Conservation (phyloP, 2,888 invertebrate species). For the Gasteruption jaculator region DNA sequence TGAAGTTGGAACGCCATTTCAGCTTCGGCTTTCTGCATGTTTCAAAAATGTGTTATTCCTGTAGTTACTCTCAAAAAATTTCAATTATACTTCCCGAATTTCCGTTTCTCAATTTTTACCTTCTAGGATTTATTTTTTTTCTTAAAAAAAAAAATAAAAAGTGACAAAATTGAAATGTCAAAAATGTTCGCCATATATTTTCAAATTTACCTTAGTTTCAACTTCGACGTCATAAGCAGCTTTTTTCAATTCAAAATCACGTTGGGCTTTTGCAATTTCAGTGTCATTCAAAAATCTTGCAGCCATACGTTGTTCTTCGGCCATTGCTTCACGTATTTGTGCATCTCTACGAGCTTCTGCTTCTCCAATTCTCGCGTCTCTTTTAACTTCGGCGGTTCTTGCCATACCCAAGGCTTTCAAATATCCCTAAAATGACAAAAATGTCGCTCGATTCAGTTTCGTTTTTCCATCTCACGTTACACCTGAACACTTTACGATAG, state of each 20-base stretch:
- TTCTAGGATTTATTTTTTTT: slow-evolving; percentile 4
- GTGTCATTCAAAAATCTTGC: slow-evolving; percentile 91
- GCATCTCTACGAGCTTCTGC: slow-evolving; percentile 93
- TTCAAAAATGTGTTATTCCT: slow-evolving; percentile 3
- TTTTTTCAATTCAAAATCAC: slow-evolving; percentile 96
- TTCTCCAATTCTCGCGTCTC: slow-evolving; percentile 95
- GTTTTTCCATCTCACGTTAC: too few species aligned
- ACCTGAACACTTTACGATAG: too few species aligned
- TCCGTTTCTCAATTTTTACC: too few species aligned
- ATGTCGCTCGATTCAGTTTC: too few species aligned
- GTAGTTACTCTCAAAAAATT: too few species aligned
- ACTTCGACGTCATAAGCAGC: slow-evolving; percentile 97
- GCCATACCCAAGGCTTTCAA: slow-evolving; percentile 92
- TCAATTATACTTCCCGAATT: too few species aligned
- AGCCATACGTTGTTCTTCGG: slow-evolving; percentile 95
- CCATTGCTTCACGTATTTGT: slow-evolving; percentile 89
- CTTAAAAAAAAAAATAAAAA: slow-evolving; percentile 7
- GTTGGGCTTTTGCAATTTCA: slow-evolving; percentile 93
- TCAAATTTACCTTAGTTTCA: slow-evolving; percentile 71
- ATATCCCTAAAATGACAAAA: too few species aligned
- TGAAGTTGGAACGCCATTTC: slow-evolving; percentile 91
- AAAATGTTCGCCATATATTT: slow-evolving; percentile 10
- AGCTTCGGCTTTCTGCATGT: slow-evolving; percentile 73
- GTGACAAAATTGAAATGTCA: slow-evolving; percentile 10
- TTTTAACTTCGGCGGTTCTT: slow-evolving; percentile 88